Conservation (phyloP, 1,140 invertebrate species). For the Diorhabda carinulata region DNA sequence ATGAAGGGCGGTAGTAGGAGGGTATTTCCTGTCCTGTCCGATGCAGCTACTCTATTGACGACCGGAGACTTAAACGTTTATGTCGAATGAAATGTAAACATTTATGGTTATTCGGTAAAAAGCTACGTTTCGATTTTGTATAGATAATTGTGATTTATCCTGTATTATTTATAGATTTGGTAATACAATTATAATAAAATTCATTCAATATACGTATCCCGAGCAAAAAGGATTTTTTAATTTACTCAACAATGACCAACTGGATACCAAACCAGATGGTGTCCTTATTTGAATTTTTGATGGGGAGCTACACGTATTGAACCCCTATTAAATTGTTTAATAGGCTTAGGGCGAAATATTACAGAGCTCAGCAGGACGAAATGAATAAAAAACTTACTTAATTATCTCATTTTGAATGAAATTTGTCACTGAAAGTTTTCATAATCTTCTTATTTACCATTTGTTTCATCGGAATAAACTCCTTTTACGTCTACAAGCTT, state of each 20-base stretch:
- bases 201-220: no score
- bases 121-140: neutral
- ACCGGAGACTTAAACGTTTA: neutral
- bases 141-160: no score
- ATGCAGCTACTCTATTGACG: constrained; percentile 1
- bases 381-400: no score
- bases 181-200: no score
- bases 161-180: no score
- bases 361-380: neutral
- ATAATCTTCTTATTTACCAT: no score
- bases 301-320: neutral
- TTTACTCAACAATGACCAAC: neutral
- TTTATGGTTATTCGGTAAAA: neutral
- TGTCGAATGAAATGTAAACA: neutral
- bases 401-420: no score
- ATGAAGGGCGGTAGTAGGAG: neutral
- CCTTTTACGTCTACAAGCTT: no score
- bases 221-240: neutral
- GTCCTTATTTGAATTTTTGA: neutral
- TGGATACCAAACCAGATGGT: neutral
- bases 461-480: no score
- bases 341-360: no score
- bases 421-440: no score
- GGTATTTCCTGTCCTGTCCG: neutral
- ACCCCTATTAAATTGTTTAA: neutral